phyloP scores from a whole-genome alignment of 2,113 vertebrate genomes.

The Mustela nigripes region DNA sequence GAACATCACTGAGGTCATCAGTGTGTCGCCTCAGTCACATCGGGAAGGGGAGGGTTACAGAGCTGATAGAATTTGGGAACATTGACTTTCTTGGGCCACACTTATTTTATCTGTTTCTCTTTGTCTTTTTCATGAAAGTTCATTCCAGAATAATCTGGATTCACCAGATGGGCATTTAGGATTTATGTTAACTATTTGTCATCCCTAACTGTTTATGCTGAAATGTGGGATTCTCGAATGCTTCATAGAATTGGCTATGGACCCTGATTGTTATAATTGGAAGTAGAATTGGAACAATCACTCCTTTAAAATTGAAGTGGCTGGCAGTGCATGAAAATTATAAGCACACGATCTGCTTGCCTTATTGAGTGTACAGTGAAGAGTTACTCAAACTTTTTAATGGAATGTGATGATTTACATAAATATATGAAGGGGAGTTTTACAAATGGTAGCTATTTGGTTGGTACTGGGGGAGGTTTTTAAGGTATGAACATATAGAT shows the following conservation, averaged over 20 bases:
- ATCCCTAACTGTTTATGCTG: background rate
- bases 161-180: background rate
- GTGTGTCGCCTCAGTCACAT: accelerated
- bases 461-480: background rate
- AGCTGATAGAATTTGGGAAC: background rate
- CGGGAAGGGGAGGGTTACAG: accelerated
- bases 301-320: conserved; percentile 57
- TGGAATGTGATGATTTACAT: conserved; percentile 72
- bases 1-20: too few relatives aligned
- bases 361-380: conserved; percentile 45
- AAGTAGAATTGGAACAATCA: conserved; percentile 52
- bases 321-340: conserved; percentile 59
- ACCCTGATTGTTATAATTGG: conserved; percentile 7
- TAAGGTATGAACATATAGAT: background rate
- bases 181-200: background rate
- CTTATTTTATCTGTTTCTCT: background rate
- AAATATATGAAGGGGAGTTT: conserved; percentile 68
- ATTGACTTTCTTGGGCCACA: too few relatives aligned
- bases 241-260: background rate
- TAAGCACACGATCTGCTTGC: conserved; percentile 61
- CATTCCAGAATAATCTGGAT: background rate
- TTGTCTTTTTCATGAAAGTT: background rate
- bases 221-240: background rate
- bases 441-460: background rate
- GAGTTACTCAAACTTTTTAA: conserved; percentile 63